Conservation (phyloP, 2,888 invertebrate genomes). For the Lepas anatifera region DNA sequence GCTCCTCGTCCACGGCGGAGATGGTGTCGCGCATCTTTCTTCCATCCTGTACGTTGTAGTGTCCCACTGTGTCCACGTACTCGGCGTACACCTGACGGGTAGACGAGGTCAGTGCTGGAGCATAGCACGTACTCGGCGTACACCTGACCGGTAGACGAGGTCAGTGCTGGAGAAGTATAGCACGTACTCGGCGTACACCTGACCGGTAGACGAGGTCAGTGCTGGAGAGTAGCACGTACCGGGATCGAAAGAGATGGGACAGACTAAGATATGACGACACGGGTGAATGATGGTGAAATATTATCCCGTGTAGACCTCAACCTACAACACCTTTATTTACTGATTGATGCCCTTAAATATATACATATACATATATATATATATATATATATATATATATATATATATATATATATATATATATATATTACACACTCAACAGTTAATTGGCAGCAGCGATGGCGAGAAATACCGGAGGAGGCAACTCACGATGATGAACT, state of each 20-base stretch:
- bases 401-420: conserved; percentile 1
- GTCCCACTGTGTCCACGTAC: background rate
- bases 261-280: no score
- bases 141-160: no score
- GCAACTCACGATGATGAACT: conserved; percentile 21
- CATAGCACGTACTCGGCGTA: background rate
- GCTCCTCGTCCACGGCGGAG: background rate
- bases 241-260: no score
- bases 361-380: conserved; percentile 17
- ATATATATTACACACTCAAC: background rate
- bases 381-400: conserved; percentile 16
- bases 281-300: no score
- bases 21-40: background rate
- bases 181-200: background rate
- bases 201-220: no score
- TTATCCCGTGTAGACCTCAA: no score
- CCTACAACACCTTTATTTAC: no score
- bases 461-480: no score
- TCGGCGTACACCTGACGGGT: background rate
- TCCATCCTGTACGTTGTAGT: background rate
- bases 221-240: background rate
- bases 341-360: no score
- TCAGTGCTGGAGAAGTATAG: no score
- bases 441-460: background rate
- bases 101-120: no score